Evolutionary conservation across 1,140 invertebrate species (phyloP), one percentile per base, ranked within the genome.

Genomic region (Meloidogyne chitwoodi): DNA sequence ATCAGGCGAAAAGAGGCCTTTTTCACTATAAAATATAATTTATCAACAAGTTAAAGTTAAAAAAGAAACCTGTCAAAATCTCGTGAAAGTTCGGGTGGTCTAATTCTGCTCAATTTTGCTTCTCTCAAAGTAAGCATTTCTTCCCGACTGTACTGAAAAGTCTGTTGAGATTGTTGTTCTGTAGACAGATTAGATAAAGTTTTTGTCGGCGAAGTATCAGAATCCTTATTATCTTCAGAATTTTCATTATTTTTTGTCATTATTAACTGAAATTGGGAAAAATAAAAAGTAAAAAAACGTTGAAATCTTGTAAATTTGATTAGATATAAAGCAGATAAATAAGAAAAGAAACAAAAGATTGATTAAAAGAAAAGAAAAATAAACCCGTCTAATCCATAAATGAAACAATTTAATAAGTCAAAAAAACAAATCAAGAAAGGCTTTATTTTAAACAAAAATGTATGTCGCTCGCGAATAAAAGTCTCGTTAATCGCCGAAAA

Each of bases 1-100:
- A 64, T 78, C 77, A 34, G 77, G 77, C 6, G 77, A 78, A 41
- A 78, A 78, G 27, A 79, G 71, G 0, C 77, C 77, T 22, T 78
- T 67, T 14, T 78, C 77, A 61, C 77, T 80, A 44, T 12, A 78
- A 16, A 31, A 75, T 22, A 41, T 22, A 11, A n/a, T 8, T 38
- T 34, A 14, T 69, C 0, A 29, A 75, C 12, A 3, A 71, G 11
- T 16, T 69, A 74, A 71, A 12, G n/a, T 26, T 16, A 44, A 75
- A 27, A 26, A 31, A 56, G 29, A 68, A 61, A 75, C 74, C 63
- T 75, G 74, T 75, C 74, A 73, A 69, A 75, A 56, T 75, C 74
- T 41, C 31, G 29, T 31, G 69, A 75, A 24, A 78, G 75, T 22
- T 68, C 67, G 19, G 61, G 29, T 2, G 77, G 77, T 70, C 77